Evolutionary conservation across 1,140 invertebrate genomes (phyloP), one percentile per base, ranked within the genome.

Genomic region (Drosophila lacteicornis): DNA sequence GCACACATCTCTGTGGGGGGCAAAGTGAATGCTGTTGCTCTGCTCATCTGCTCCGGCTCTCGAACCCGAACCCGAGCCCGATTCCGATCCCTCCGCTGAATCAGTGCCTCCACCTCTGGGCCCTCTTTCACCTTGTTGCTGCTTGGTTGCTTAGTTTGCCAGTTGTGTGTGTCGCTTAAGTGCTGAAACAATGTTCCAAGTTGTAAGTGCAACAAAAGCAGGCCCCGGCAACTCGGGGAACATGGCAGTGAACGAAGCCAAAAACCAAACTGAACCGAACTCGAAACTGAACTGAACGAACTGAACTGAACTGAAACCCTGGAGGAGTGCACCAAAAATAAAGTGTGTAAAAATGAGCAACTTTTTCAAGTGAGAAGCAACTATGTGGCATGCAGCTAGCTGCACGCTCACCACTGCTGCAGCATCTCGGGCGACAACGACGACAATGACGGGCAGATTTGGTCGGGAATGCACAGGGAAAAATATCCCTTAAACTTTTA

Each of bases 311-410:
- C 66, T 30, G 70, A 74, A 60, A 43, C 38, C 49, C 43, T 36
- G 53, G 53, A 56, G 67, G 65, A 79, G 68, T 87, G 84, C 84
- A 83, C 81, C 84, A 84, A 87, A 87, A 87, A 88, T 87, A 87
- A 87, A 87, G 84, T 90, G 85, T 87, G 84, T 90, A 87, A 87
- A 88, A 87, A 84, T 87, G 84, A 87, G 84, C 84, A 87, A 87
- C 85, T 87, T 87, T 87, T 90, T 84, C 84, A 87, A 90, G 77
- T 87, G 85, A 90, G 85, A 90, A 87, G 84, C 85, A 90, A 90
- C 84, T 90, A 90, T 85, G 79, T 74, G 75, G 58, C 61, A 77
- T 49, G 65, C 70, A 73, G 56, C 74, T 63, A 36, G 56, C 58
- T 73, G 65, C 56, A 79, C 68, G 61, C 61, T 60, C 30, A 56